Evolutionary conservation across 2,113 vertebrate genomes (phyloP), one percentile per base, ranked within the genome.

Genomic region (Megatriorchis doriae): DNA sequence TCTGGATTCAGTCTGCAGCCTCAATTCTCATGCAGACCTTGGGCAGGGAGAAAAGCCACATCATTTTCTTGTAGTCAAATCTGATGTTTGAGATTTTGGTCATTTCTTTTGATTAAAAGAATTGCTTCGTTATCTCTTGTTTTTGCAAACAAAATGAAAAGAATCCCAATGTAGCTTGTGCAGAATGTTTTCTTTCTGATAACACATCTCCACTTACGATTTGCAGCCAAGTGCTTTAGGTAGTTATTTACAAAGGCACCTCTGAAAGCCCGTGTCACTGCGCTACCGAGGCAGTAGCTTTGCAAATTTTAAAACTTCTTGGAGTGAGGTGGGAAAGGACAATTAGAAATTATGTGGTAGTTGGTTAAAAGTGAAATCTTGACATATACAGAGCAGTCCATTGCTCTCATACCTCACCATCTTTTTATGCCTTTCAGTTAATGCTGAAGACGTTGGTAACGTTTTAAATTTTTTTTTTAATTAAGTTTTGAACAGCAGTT

Each of bases 221-320:
- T 96, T 93, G 89, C 93, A 91, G 82, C 81, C 34, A 10, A 70
- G 63, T 92, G 96, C 97, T 97, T 94, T 70, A 78, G 95, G 94
- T 63, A 52, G 81, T 55, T 83, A n/a, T 55, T 66, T 91, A 80
- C 82, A 86, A 77, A 74, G 91, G 73, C 73, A 42, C 91, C 92
- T 96, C 88, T 66, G 67, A 85, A 59, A 85, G 66, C 85, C 77
- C 7, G 2, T 88, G 90, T 80, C 91, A 63, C 73, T 7, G 1
- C 13, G 83, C 93, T 77, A n/a, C 70, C 40, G 38, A 59, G 80
- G 81, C 94, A 94, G 95, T 62, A 62, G 88, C 93, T 94, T 63
- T 11, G 45, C 86, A 25, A 16, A 78, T 90, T 88, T 88, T 31
- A 42, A 48, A 87, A 5, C 27, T 23, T 77, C 38, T 45, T 11